Evolutionary conservation across 2,888 invertebrate species (phyloP).

Genomic region (Chymomyza caudatula): DNA sequence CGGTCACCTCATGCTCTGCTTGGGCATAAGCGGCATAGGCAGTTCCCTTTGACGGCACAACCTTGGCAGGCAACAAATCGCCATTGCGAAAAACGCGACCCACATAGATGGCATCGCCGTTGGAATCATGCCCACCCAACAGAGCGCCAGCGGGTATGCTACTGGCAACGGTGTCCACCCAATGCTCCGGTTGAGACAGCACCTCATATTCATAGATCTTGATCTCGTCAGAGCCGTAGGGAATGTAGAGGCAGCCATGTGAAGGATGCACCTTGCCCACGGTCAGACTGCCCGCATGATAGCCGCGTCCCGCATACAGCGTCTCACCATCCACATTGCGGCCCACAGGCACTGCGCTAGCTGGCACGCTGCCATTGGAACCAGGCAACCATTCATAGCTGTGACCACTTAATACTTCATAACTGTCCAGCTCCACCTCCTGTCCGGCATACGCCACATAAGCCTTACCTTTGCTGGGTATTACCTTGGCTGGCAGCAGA

Average conservation of each 20-base stretch:
- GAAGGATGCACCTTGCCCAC: conserved; percentile 83
- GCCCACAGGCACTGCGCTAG: conserved; percentile 83
- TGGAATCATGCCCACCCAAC: conserved; percentile 58
- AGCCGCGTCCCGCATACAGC: conserved; percentile 83
- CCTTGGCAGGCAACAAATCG: conserved; percentile 81
- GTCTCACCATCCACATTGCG: conserved; percentile 83
- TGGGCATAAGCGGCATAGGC: conserved; percentile 80
- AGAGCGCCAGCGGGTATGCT: conserved; percentile 64
- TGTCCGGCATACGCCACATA: conserved; percentile 82
- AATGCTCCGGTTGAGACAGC: conserved; percentile 62
- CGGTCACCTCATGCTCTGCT: conserved; percentile 79
- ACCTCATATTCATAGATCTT: conserved; percentile 76
- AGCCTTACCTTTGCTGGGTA: conserved; percentile 81
- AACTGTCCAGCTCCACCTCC: conserved; percentile 82
- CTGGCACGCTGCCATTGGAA: conserved; percentile 81
- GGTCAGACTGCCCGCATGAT: conserved; percentile 83
- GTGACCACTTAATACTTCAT: conserved; percentile 82
- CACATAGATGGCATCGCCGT: conserved; percentile 65
- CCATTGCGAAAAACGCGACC: conserved; percentile 60
- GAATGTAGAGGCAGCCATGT: conserved; percentile 78
- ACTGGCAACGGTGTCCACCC: conserved; percentile 57
- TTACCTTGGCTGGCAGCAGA: conserved; percentile 81
- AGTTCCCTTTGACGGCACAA: conserved; percentile 80
- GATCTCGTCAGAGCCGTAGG: conserved; percentile 77
- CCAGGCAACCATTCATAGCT: conserved; percentile 83